A percentile compares a stretch with the other conserved stretches of the same genome.
Conservation (phyloP, 1,140 invertebrate genomes). For the Nasonia vitripennis region DNA sequence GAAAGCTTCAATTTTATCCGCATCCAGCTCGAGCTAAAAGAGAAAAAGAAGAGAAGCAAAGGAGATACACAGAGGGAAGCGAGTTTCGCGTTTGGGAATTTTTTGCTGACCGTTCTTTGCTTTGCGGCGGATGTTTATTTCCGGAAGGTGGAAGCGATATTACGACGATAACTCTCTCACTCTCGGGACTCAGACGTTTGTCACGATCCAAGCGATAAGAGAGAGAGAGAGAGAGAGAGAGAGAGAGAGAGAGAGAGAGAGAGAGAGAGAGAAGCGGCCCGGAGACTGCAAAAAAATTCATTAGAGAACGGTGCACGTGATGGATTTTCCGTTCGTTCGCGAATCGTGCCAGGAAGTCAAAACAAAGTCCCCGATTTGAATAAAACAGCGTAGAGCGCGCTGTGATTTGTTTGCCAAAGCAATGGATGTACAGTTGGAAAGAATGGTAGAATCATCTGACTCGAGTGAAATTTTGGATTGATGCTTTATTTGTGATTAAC, state of each 20-base stretch:
- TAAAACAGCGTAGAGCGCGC: background rate
- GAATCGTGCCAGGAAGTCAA: conserved; percentile 16
- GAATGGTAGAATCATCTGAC: too few relatives aligned
- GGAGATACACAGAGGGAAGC: background rate
- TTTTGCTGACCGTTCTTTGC: conserved; percentile 30
- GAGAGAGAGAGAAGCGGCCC: background rate
- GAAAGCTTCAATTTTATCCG: conserved; percentile 35
- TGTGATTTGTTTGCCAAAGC: conserved; percentile 29
- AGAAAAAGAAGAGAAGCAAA: background rate
- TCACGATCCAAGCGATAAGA: background rate
- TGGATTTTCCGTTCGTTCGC: conserved; percentile 29
- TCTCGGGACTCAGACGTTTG: conserved; percentile 3
- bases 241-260: conserved; percentile 24
- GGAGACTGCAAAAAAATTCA: conserved; percentile 32
- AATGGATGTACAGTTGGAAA: background rate
- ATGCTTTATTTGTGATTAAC: too few relatives aligned
- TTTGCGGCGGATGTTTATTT: conserved; percentile 41
- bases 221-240: background rate
- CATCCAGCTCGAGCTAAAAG: background rate
- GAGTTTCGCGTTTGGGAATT: background rate
- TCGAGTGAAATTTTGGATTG: too few relatives aligned
- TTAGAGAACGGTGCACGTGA: conserved; percentile 4
- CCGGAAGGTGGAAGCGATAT: conserved; percentile 37
- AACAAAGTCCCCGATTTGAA: conserved; percentile 7
- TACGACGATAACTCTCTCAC: conserved; percentile 40